Evolutionary conservation across 2,888 invertebrate genomes (phyloP).

Genomic region (Hemaris fuciformis): DNA sequence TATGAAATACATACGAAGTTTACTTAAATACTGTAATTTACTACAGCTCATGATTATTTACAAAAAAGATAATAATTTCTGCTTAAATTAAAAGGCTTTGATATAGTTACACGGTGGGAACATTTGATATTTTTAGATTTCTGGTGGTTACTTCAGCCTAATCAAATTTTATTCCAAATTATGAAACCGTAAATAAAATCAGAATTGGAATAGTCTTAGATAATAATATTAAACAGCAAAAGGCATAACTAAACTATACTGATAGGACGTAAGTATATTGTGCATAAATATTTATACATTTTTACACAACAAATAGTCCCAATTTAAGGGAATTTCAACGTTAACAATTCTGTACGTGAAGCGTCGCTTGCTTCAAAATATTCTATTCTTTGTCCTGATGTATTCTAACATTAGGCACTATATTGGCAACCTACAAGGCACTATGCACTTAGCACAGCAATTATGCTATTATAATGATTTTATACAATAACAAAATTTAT

Average conservation of each 20-base stretch:
- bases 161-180: slow-evolving; percentile 21
- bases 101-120: slow-evolving; percentile 75
- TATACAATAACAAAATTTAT: slow-evolving; percentile 47
- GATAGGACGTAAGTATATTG: slow-evolving; percentile 11
- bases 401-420: slow-evolving; percentile 78
- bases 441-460: slow-evolving; percentile 82
- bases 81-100: slow-evolving; percentile 65
- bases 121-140: slow-evolving; percentile 65
- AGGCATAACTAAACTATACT: slow-evolving; percentile 1
- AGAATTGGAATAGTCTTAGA: neutral
- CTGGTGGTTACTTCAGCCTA: slow-evolving; percentile 67
- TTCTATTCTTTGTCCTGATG: slow-evolving; percentile 48
- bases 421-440: slow-evolving; percentile 83
- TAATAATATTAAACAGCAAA: neutral
- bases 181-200: neutral
- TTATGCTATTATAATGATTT: slow-evolving; percentile 61
- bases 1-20: slow-evolving; percentile 35
- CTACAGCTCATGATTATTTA: slow-evolving; percentile 57
- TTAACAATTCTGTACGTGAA: slow-evolving; percentile 16
- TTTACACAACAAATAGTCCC: slow-evolving; percentile 2
- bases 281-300: slow-evolving; percentile 10
- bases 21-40: slow-evolving; percentile 37
- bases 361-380: slow-evolving; percentile 33
- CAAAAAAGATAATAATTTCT: slow-evolving; percentile 56
- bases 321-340: neutral